Evolutionary conservation across 2,797 vertebrate genomes (phyloP), one percentile per base, ranked within the genome.

Genomic region (Arnoldichthys spilopterus): DNA sequence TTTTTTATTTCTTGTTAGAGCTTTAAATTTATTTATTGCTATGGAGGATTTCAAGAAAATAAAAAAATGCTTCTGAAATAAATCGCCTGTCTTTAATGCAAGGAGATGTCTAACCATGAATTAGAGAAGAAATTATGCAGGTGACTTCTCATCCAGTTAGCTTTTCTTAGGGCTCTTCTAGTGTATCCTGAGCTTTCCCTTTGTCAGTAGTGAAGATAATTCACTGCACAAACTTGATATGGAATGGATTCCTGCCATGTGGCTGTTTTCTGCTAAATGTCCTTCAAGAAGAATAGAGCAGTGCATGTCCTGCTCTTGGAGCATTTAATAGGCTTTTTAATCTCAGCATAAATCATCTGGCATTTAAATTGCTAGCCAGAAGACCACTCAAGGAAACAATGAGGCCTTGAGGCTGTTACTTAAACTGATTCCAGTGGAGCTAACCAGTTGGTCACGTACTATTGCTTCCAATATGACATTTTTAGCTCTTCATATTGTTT

Each of bases 321-420:
- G 24, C 43, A 11, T 16, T n/a, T 66, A 72, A 59, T 15, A 62
- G 49, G 11, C 74, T 66, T 68, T 71, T 43, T 51, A 24, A 72
- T 78, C 28, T 62, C n/a, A 67, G 24, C 45, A 22, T 63, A 45
- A 43, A 40, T 32, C 28, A 37, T 61, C 12, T 26, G 40, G 54
- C 51, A 49, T 18, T 18, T 37, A 22, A 45, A 53, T 53, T 13
- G 67, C 26, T 40, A 54, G 9, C 18, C 69, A n/a, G 56, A 62
- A 70, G 47, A 74, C 34, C 40, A 74, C 32, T 34, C 30, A 54
- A 70, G 30, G 62, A 72, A 78, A 13, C 28, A 22, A 6, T 34
- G 13, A 5, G 22, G n/a, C 79, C 61, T 45, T 13, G 40, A 18
- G 75, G 69, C 37, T 34, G 28, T 13, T 47, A 20, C 56, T 2